phyloP scores from a whole-genome alignment of 2,797 vertebrate species.

The Tarsius wallacei region DNA sequence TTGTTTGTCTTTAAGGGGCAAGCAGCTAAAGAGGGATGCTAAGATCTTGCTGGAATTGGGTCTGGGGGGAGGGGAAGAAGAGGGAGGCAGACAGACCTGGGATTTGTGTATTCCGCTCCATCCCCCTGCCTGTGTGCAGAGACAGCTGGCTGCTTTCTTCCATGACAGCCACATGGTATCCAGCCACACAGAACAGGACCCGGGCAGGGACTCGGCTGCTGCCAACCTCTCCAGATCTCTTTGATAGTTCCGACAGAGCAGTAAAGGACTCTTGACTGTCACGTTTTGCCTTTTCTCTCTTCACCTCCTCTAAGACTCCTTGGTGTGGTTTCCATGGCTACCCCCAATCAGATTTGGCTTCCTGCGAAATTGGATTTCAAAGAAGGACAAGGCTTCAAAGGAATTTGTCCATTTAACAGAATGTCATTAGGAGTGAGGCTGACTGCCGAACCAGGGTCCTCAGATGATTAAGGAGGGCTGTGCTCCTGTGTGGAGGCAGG shows the following conservation, averaged over 20 bases:
- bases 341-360: conserved; percentile 89
- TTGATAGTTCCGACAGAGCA: conserved; percentile 84
- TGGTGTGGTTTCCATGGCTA: conserved; percentile 91
- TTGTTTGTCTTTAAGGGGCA: conserved; percentile 84
- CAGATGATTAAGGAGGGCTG: conserved; percentile 86
- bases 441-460: conserved; percentile 87
- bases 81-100: conserved; percentile 56
- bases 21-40: conserved; percentile 59
- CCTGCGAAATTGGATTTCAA: conserved; percentile 91
- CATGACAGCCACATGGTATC: conserved; percentile 84
- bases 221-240: conserved; percentile 86
- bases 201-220: conserved; percentile 78
- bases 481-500: conserved; percentile 84
- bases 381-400: conserved; percentile 91
- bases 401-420: conserved; percentile 92
- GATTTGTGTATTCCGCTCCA: conserved; percentile 79
- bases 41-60: conserved; percentile 70
- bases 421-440: conserved; percentile 88
- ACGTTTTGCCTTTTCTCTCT: conserved; percentile 79
- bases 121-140: conserved; percentile 69
- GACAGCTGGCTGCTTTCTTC: conserved; percentile 84
- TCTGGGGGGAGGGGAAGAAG: conserved; percentile 48
- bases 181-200: conserved; percentile 86
- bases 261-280: conserved; percentile 81
- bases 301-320: conserved; percentile 85